phyloP scores from a whole-genome alignment of 1,140 invertebrate genomes.

The Papilio glaucus region DNA sequence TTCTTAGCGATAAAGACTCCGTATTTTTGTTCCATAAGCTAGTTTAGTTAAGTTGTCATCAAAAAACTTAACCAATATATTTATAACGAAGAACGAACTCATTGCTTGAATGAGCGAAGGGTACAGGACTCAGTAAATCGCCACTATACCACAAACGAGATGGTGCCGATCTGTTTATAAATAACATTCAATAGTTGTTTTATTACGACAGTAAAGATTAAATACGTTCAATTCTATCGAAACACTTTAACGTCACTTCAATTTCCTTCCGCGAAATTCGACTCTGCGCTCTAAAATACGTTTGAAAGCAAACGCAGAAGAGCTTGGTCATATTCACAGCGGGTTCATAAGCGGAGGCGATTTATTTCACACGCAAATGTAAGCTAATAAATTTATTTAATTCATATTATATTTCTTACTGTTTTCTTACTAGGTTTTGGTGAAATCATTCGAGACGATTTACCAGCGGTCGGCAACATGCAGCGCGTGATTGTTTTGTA shows the following conservation, averaged over 20 bases:
- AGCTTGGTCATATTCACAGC: neutral
- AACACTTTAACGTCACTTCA: constrained; percentile 43
- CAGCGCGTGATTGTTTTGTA: no score
- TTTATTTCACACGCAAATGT: neutral
- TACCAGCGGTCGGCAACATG: no score
- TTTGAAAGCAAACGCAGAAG: constrained; percentile 33
- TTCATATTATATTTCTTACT: neutral
- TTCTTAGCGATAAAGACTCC: neutral
- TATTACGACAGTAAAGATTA: constrained; percentile 10
- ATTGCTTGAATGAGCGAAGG: neutral
- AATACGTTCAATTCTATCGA: constrained; percentile 31
- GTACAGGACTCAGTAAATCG: neutral
- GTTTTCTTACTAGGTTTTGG: no score
- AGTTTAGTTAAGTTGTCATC: no score
- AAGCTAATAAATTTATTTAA: neutral
- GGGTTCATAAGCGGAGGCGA: constrained; percentile 38
- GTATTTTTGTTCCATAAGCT: neutral
- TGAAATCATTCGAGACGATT: no score
- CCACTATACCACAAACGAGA: no score
- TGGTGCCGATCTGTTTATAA: neutral
- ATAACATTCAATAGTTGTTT: neutral
- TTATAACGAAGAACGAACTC: no score
- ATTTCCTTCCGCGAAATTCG: constrained; percentile 36
- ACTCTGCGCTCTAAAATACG: constrained; percentile 38
- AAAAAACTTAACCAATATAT: no score